Base-by-base conservation (phyloP, 2,797 vertebrate species). In the Oryzias dopingdopingensis region DNA sequence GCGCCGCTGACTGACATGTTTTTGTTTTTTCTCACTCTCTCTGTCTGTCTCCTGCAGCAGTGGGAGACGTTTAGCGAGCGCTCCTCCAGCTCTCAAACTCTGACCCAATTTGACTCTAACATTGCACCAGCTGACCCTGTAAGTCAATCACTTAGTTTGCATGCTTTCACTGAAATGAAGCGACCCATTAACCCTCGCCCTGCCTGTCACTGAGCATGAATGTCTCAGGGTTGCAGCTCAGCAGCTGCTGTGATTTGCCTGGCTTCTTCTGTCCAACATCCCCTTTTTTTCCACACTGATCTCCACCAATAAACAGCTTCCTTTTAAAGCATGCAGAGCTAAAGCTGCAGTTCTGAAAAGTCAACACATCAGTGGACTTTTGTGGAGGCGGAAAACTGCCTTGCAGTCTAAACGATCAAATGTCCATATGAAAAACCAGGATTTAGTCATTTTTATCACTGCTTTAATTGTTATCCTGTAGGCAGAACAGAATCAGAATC, bases 31-130 rank as follows among this genome's bases (percentile, higher is more conserved):
- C 76, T 82, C 77, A 78, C 81, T 90, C 72, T 83, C 79, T 83
- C 79, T 86, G 85, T 90, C 82, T 89, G 81, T 92, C 88, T 79
- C 82, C 92, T 98, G 93, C 94, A 99, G 97, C 97, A 99, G 95
- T 99, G 97, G 97, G 97, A 99, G 96, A 99, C 97, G 92, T 99
- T 99, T 96, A 99, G 97, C 93, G 97, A 99, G 95, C 97, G 97
- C 93, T 99, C 97, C 91, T 99, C 97, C 94, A 99, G 97, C 95
- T 99, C 96, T 94, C 97, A 99, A 97, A 99, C 97, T 97, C 95
- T 99, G 96, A 99, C 97, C 95, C 97, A 98, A 96, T 99, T 99
- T 97, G 97, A 99, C 97, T 98, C 97, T 98, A 99, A 99, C 96
- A 99, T 99, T 97, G 96, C 97, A 97, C 97, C 97, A 96, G 97